Base-by-base conservation (phyloP, 2,888 invertebrate genomes). In the Phanerotoma sp. region DNA sequence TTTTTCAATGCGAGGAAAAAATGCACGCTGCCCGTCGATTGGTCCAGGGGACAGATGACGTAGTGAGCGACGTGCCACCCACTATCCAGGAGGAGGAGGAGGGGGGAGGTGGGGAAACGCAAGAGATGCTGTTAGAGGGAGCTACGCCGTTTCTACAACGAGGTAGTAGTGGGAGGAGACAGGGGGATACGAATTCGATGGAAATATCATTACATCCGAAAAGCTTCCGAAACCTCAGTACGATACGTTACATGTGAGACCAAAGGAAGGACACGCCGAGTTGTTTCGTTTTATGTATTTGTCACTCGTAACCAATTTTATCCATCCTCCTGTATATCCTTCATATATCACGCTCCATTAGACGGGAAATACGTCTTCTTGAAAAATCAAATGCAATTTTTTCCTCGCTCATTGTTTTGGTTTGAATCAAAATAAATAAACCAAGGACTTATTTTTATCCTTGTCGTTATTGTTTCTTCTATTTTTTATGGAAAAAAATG, bases 31-130 rank as follows among this genome's bases (percentile, higher is more conserved):
- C 70, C 68, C 75, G 75, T 76, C 76, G 77, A 77, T 77, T 77
- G 76, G 76, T 75, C 76, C 74, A 76, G 75, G 71, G 76, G 75
- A 76, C 76, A 76, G 76, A 75, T 77, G 77, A 76, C 76, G 77
- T 77, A 75, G 76, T 75, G 77, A 75, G 75, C 76, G 75, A 77
- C 77, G 77, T 75, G 74, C 74, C 75, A 75, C 72, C 75, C 73
- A 62, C 64, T 32, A 64, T 40, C 62, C 63, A 64, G 65, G 66
- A 65, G 69, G 65, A 66, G 65, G 69, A 64, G 59, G 54, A 54
- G 58, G 62, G 53, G 56, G 54, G 66, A 67, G 66, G 64, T 66
- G 58, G 62, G 62, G 71, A 64, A 54, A 56, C 56, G 28, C n/a
- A 51, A 15, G 33, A 44, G 46, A 32, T 32, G 44, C 20, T 44